phyloP scores from a whole-genome alignment of 2,797 vertebrate species.

The Lutjanus campechanus region DNA sequence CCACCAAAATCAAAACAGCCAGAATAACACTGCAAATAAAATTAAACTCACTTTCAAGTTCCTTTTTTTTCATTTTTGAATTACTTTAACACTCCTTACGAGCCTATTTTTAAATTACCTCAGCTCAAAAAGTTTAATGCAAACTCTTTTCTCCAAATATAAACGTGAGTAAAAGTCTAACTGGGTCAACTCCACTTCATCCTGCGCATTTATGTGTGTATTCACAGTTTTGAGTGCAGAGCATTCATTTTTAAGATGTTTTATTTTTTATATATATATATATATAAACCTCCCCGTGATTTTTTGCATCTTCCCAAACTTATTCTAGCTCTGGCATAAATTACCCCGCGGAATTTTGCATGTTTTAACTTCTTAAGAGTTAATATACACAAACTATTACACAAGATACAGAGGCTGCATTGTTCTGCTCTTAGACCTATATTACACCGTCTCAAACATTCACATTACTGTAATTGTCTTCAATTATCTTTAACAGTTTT shows the following conservation, averaged over 20 bases:
- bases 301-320: not conserved
- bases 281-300: not conserved
- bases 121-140: not conserved
- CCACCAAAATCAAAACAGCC: not conserved
- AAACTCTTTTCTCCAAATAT: not conserved
- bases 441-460: conserved; percentile 70
- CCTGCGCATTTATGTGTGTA: not conserved
- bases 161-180: conserved; percentile 7
- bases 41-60: not conserved
- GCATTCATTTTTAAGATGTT: not conserved
- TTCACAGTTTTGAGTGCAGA: not conserved
- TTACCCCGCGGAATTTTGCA: conserved; percentile 19
- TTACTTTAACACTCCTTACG: fast-evolving
- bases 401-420: conserved; percentile 69
- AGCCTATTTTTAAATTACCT: not conserved
- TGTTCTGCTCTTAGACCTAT: conserved; percentile 67
- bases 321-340: conserved; percentile 22
- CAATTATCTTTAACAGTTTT: conserved; percentile 81
- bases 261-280: not conserved
- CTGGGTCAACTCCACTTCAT: conserved; percentile 18
- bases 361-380: conserved; percentile 66
- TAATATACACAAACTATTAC: conserved; percentile 82
- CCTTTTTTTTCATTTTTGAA: not conserved
- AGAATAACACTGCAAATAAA: not conserved
- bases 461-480: conserved; percentile 81